A percentile compares a stretch with the other conserved stretches of the same genome.
phyloP scores from a whole-genome alignment of 2,797 vertebrate species.

The Allobates femoralis region DNA sequence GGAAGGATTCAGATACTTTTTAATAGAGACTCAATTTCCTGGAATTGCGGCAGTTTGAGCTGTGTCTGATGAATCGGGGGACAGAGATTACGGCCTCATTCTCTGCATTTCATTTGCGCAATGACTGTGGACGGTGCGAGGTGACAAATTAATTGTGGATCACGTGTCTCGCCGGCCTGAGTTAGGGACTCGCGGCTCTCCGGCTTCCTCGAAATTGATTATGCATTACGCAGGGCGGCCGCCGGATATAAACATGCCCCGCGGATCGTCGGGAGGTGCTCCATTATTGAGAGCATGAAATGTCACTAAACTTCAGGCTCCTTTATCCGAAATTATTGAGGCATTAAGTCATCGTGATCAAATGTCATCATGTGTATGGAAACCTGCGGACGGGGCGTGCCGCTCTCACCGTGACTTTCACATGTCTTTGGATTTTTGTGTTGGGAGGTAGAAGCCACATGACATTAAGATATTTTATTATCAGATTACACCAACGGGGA shows the following conservation, averaged over 20 bases:
- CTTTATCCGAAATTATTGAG: constrained; percentile 64
- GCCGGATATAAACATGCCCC: constrained; percentile 30
- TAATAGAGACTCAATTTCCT: constrained; percentile 37
- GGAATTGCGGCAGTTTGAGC: constrained; percentile 16
- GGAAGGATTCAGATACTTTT: constrained; percentile 42
- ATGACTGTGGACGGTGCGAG: neutral
- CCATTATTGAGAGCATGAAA: constrained; percentile 72
- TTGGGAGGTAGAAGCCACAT: neutral
- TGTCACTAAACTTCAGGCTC: constrained; percentile 71
- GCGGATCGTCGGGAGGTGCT: constrained; percentile 68
- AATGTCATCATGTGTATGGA: constrained; percentile 62
- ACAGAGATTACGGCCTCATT: neutral
- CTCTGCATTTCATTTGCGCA: constrained; percentile 23
- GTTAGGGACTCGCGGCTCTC: neutral
- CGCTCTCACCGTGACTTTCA: neutral
- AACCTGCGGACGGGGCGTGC: neutral
- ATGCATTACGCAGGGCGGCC: neutral
- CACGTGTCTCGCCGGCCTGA: neutral
- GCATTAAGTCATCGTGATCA: constrained; percentile 64
- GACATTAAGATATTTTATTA: neutral
- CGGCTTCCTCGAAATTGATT: neutral
- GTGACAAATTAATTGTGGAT: constrained; percentile 36
- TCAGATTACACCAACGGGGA: too few relatives aligned
- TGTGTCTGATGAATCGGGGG: constrained; percentile 20
- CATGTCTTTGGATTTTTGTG: neutral